Conservation (phyloP, 2,888 invertebrate species). For the Himalopsyche anomala region DNA sequence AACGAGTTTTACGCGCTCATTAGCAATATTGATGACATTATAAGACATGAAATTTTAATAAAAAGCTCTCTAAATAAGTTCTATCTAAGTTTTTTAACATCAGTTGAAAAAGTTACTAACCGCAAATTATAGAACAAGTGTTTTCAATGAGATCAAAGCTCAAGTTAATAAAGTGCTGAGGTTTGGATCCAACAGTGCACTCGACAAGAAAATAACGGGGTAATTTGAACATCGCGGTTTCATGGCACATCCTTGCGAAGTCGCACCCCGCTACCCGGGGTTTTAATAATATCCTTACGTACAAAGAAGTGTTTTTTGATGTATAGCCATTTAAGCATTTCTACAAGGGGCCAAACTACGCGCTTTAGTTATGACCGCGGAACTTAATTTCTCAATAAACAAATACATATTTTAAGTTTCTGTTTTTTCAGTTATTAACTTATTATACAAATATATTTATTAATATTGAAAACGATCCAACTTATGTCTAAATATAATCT, state of each 20-base stretch:
- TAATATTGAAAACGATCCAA: too few relatives aligned
- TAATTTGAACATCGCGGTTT: constrained; percentile 55
- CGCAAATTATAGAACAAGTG: neutral
- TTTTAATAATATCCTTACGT: constrained; percentile 15
- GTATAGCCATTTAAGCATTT: neutral
- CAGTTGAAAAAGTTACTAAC: constrained; percentile 32
- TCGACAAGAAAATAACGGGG: constrained; percentile 53
- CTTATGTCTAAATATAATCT: too few relatives aligned
- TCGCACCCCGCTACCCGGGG: neutral
- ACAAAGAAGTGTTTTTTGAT: constrained; percentile 10
- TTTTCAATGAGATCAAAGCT: constrained; percentile 36
- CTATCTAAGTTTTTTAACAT: too few relatives aligned
- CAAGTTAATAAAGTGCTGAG: constrained; percentile 25
- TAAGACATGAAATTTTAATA: too few relatives aligned
- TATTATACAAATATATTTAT: too few relatives aligned
- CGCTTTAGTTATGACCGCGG: neutral
- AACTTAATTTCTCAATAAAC: too few relatives aligned
- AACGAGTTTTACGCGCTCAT: too few relatives aligned
- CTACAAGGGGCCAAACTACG: neutral
- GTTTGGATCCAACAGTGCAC: neutral
- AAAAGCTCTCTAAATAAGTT: too few relatives aligned
- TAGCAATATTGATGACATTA: too few relatives aligned
- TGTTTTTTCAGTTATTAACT: too few relatives aligned
- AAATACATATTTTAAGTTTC: too few relatives aligned
- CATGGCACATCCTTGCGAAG: constrained; percentile 46